Conservation (phyloP, 53 echinoderm and acorn worm species). For the Holothuria leucospilota region DNA sequence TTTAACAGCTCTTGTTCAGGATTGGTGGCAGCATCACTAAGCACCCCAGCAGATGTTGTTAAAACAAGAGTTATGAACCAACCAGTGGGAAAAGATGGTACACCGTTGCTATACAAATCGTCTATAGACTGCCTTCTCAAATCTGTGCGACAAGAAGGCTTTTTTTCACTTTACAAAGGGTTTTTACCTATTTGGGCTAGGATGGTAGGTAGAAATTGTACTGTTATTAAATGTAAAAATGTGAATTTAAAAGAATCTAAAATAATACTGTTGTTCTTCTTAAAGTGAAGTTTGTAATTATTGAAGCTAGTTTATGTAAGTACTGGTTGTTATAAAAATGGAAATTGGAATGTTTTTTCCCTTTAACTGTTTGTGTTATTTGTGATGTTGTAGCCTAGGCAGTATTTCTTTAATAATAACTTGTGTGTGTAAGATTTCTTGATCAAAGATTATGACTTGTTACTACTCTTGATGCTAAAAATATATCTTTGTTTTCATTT, state of each 20-base stretch:
- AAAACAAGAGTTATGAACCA: conserved; percentile 99
- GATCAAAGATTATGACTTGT: no score
- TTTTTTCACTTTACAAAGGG: conserved; percentile 92
- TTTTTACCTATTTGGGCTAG: conserved; percentile 97
- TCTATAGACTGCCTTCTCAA: conserved; percentile 90
- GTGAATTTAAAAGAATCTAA: no score
- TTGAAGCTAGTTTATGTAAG: no score
- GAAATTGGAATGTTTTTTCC: no score
- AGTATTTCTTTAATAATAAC: no score
- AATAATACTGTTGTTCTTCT: no score
- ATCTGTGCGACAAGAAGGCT: conserved; percentile 86
- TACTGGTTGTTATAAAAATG: no score
- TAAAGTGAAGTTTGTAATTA: no score
- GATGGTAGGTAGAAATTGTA: conserved; percentile 72
- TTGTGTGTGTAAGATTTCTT: no score
- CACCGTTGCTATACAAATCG: conserved; percentile 84
- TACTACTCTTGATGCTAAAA: not conserved
- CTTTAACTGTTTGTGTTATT: no score
- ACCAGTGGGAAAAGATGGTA: conserved; percentile 72
- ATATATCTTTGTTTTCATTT: conserved; percentile 25
- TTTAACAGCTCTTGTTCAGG: conserved; percentile 80
- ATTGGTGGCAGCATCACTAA: conserved; percentile 87
- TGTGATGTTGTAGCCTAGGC: no score
- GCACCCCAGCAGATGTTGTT: conserved; percentile 95
- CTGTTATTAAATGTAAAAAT: no score